phyloP scores from a whole-genome alignment of 1,140 invertebrate species.

The Apis florea region DNA sequence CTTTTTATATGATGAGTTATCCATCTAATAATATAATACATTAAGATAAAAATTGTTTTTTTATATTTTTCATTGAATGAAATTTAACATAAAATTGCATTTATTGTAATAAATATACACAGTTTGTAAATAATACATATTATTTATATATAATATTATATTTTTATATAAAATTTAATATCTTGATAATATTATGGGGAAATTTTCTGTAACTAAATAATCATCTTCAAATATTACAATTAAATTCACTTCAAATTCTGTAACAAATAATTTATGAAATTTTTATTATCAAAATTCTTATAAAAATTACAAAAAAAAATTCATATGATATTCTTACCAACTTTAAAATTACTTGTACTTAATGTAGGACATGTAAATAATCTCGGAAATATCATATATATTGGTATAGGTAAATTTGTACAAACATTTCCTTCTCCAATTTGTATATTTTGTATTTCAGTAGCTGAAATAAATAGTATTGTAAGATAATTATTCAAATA shows the following conservation, averaged over 20 bases:
- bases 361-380: constrained; percentile 97
- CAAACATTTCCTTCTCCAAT: constrained; percentile 95
- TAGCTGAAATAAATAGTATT: constrained; percentile 84
- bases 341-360: constrained; percentile 95
- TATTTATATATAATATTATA: constrained; percentile 51
- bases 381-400: constrained; percentile 97
- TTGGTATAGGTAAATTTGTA: constrained; percentile 90
- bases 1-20: constrained; percentile 9
- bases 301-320: not conserved
- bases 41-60: constrained; percentile 9
- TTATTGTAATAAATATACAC: constrained; percentile 53
- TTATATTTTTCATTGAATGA: constrained; percentile 45
- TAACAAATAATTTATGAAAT: constrained; percentile 63
- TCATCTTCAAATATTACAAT: constrained; percentile 96
- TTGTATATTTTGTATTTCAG: constrained; percentile 99
- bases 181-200: constrained; percentile 90
- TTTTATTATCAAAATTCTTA: not conserved
- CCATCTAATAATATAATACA: constrained; percentile 18
- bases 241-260: constrained; percentile 98
- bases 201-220: constrained; percentile 97
- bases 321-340: constrained; percentile 84
- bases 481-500: not conserved
- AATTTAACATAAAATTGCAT: constrained; percentile 38
- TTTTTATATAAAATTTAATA: constrained; percentile 69
- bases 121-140: constrained; percentile 51